phyloP scores from a whole-genome alignment of 2,888 invertebrate species.

The Xestobium rufovillosum region DNA sequence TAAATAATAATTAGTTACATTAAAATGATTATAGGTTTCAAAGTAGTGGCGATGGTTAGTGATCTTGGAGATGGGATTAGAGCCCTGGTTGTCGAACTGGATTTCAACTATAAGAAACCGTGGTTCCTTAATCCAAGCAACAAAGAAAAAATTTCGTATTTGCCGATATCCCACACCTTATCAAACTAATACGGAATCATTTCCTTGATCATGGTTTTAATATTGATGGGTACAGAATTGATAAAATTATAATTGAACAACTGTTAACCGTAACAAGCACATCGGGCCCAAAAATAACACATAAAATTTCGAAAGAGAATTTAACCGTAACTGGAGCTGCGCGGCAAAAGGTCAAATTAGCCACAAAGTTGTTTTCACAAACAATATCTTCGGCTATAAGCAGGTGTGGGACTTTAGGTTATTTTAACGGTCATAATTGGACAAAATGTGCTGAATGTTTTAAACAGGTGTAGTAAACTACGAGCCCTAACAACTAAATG shows the following conservation, averaged over 20 bases:
- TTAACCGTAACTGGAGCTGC: conserved; percentile 7
- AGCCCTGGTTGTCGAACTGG: conserved; percentile 16
- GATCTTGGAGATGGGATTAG: conserved; percentile 24
- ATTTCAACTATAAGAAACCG: conserved; percentile 13
- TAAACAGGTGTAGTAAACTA: too few relatives aligned
- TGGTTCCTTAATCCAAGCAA: conserved; percentile 18
- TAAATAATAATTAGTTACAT: too few relatives aligned
- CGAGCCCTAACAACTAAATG: too few relatives aligned
- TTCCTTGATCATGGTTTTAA: conserved; percentile 22
- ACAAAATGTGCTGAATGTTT: conserved; percentile 21
- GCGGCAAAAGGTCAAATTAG: conserved; percentile 21
- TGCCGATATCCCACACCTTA: conserved; percentile 22
- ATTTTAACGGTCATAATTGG: conserved; percentile 15
- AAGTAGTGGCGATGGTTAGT: conserved; percentile 25
- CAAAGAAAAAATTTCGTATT: conserved; percentile 16
- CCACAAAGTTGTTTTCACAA: conserved; percentile 25
- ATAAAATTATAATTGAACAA: conserved; percentile 17
- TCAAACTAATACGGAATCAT: conserved; percentile 21
- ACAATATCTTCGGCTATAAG: conserved; percentile 21
- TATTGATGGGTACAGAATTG: conserved; percentile 19
- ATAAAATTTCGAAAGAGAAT: conserved; percentile 14
- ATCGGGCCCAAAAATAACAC: conserved; percentile 19
- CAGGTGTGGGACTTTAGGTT: conserved; percentile 19
- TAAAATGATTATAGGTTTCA: conserved; percentile 22
- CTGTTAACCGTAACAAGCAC: conserved; percentile 15